Evolutionary conservation across 2,888 invertebrate species (phyloP).

Genomic region (Napeogenes sylphis): DNA sequence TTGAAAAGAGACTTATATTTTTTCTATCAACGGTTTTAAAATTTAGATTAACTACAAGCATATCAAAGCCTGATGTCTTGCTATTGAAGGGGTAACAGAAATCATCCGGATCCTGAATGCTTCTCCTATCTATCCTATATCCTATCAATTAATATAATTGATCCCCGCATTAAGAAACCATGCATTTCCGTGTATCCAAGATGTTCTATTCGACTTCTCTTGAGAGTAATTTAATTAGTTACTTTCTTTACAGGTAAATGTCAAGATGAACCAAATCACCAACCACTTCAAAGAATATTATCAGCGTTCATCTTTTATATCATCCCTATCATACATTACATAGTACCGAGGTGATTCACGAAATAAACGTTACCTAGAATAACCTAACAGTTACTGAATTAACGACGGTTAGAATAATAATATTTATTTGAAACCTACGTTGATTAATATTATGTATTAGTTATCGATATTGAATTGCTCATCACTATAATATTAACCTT

Average conservation of each 20-base stretch:
- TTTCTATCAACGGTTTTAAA: no score
- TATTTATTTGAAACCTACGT: slow-evolving; percentile 21
- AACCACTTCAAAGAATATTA: slow-evolving; percentile 49
- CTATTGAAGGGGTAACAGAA: no score
- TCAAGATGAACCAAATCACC: slow-evolving; percentile 65
- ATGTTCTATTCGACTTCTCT: no score
- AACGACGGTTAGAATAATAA: slow-evolving; percentile 20
- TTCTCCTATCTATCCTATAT: no score
- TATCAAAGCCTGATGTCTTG: no score
- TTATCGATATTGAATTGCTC: slow-evolving; percentile 20
- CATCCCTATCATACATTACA: slow-evolving; percentile 46
- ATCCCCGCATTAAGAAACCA: no score
- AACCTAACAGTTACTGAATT: slow-evolving; percentile 14
- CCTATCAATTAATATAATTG: no score
- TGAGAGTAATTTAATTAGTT: no score
- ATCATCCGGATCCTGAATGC: no score
- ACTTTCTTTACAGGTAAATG: slow-evolving; percentile 77
- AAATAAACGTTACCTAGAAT: slow-evolving; percentile 17
- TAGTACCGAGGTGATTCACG: slow-evolving; percentile 69
- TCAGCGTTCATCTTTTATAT: slow-evolving; percentile 42
- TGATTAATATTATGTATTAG: slow-evolving; percentile 24
- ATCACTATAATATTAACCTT: slow-evolving; percentile 18
- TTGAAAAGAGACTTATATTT: no score
- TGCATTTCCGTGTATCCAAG: no score
- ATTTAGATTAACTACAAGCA: no score